Percentiles rank a stretch among this genome's conserved stretches.
Conservation (phyloP, 2,797 vertebrate genomes). For the Ciconia nigra region DNA sequence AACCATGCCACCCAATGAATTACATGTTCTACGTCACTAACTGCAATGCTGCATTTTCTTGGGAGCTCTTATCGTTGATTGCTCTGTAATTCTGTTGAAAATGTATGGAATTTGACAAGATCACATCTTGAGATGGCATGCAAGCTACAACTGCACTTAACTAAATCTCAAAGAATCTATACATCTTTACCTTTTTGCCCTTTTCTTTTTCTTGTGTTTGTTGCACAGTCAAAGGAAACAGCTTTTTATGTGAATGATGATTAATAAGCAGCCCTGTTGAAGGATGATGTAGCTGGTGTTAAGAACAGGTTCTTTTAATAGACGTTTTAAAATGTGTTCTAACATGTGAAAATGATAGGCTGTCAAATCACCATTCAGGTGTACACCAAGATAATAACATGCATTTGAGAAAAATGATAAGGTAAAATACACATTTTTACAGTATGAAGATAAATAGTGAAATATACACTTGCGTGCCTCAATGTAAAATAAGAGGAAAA, state of each 20-base stretch:
- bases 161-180: background rate
- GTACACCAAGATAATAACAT: constrained; percentile 46
- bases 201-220: background rate
- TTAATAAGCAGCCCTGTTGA: constrained; percentile 54
- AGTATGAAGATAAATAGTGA: constrained; percentile 43
- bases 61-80: background rate
- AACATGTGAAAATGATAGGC: constrained; percentile 68
- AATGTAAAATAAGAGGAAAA: background rate
- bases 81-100: constrained; percentile 12
- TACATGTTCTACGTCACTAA: background rate
- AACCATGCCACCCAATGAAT: background rate
- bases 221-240: constrained; percentile 52
- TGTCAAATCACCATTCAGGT: constrained; percentile 56
- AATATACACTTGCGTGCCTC: background rate
- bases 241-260: constrained; percentile 63
- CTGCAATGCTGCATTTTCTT: background rate
- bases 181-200: constrained; percentile 4
- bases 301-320: constrained; percentile 44
- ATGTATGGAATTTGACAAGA: constrained; percentile 6
- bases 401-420: constrained; percentile 33
- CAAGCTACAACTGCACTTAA: background rate
- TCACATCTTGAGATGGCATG: background rate
- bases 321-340: constrained; percentile 60
- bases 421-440: constrained; percentile 17
- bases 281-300: constrained; percentile 31